Percentiles rank a stretch among this genome's conserved stretches.
phyloP scores from a whole-genome alignment of 2,797 vertebrate genomes.

The Microchirus variegatus region DNA sequence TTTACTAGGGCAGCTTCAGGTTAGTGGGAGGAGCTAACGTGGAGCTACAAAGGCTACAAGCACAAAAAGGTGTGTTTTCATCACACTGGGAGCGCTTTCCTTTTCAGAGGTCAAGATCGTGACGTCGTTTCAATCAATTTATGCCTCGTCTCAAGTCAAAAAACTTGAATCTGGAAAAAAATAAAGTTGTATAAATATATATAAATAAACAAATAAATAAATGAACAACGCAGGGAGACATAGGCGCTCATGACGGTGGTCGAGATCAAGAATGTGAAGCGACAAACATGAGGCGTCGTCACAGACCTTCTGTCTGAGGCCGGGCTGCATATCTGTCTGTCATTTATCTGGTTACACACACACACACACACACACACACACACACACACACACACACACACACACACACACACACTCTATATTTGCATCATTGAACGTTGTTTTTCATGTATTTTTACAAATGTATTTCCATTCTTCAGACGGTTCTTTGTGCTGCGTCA shows the following conservation, averaged over 20 bases:
- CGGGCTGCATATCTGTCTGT: slow-evolving; percentile 4
- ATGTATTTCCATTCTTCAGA: slow-evolving; percentile 20
- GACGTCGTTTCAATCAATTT: too few relatives aligned
- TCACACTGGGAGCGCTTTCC: too few relatives aligned
- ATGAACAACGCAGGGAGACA: slow-evolving; percentile 59
- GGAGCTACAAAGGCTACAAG: too few relatives aligned
- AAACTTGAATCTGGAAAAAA: slow-evolving; percentile 44
- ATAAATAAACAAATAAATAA: slow-evolving; percentile 25
- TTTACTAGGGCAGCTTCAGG: too few relatives aligned
- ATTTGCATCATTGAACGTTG: slow-evolving; percentile 30
- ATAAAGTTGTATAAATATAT: slow-evolving; percentile 59
- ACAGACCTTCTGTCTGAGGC: slow-evolving; percentile 40
- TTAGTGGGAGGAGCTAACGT: too few relatives aligned
- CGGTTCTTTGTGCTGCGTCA: slow-evolving; percentile 19
- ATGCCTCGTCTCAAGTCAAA: slow-evolving; percentile 30
- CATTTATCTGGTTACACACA: slow-evolving; percentile 25
- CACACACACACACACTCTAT: slow-evolving; percentile 43
- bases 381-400: too few relatives aligned
- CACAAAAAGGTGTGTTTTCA: too few relatives aligned
- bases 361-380: too few relatives aligned
- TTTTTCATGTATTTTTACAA: slow-evolving; percentile 36
- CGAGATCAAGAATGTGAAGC: slow-evolving; percentile 13
- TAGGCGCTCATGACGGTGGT: slow-evolving; percentile 17
- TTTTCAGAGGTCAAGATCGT: too few relatives aligned
- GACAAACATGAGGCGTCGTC: slow-evolving; percentile 35